Percentiles rank a stretch among this genome's conserved stretches.
phyloP scores from a whole-genome alignment of 2,888 invertebrate species.

The Diarsia dahlii region DNA sequence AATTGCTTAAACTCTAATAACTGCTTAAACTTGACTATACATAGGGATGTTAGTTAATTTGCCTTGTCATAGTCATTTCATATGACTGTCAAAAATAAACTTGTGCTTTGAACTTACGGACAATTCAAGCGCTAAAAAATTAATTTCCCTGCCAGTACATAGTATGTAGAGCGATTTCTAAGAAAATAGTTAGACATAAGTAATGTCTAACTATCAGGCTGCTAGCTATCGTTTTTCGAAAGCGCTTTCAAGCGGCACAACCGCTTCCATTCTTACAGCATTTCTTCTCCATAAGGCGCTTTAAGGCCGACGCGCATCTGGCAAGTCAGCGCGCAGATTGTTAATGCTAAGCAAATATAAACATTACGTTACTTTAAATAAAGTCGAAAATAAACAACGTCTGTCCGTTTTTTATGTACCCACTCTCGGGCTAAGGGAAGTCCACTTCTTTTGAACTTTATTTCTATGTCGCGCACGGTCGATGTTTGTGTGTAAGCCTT shows the following conservation, averaged over 20 bases:
- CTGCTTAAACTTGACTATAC: too few species aligned
- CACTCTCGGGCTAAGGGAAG: neutral
- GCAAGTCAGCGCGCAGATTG: neutral
- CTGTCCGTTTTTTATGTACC: neutral
- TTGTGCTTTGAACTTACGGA: neutral
- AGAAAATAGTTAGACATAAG: slow-evolving; percentile 4
- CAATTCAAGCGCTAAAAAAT: neutral
- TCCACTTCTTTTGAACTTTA: slow-evolving; percentile 16
- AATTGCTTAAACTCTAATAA: too few species aligned
- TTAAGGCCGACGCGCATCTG: slow-evolving; percentile 5
- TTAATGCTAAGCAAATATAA: slow-evolving; percentile 10
- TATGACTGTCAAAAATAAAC: too few species aligned
- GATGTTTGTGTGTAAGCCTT: neutral
- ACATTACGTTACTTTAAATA: neutral
- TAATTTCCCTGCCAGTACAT: neutral
- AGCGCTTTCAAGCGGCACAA: slow-evolving; percentile 17
- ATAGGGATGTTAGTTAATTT: too few species aligned
- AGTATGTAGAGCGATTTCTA: neutral
- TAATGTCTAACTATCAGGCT: slow-evolving; percentile 4
- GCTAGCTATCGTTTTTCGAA: neutral
- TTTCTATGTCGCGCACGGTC: neutral
- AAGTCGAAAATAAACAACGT: slow-evolving; percentile 14
- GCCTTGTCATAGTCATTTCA: neutral
- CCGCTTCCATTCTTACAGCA: slow-evolving; percentile 32
- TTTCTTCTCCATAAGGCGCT: slow-evolving; percentile 48